Conservation (phyloP, 1,140 invertebrate genomes). For the Drosophila novamexicana region DNA sequence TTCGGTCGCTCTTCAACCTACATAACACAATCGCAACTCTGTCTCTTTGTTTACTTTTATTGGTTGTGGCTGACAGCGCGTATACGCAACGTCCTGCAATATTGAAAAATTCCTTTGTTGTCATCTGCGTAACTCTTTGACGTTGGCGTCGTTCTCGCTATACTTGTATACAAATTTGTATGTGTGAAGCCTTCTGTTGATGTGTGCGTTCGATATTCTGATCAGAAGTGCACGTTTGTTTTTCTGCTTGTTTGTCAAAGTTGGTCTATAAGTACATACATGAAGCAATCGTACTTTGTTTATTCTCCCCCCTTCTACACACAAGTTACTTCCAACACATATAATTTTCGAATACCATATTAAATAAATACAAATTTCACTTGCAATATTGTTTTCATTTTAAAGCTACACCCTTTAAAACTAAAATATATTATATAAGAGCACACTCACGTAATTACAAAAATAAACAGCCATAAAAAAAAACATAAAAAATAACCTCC, state of each 20-base stretch:
- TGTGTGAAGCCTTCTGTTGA: not conserved
- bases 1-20: not conserved
- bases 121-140: constrained; percentile 55
- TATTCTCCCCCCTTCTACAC: not conserved
- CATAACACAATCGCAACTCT: constrained; percentile 47
- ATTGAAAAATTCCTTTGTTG: constrained; percentile 81
- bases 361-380: not conserved
- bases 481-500: too few relatives aligned
- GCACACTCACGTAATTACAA: too few relatives aligned
- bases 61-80: constrained; percentile 72
- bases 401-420: not conserved
- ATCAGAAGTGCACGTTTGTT: constrained; percentile 4
- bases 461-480: too few relatives aligned
- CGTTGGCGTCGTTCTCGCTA: constrained; percentile 22
- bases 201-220: constrained; percentile 46
- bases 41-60: constrained; percentile 77
- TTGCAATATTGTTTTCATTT: not conserved
- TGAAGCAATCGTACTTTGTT: constrained; percentile 10
- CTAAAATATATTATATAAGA: too few relatives aligned
- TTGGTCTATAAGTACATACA: constrained; percentile 2
- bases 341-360: not conserved
- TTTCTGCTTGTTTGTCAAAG: constrained; percentile 7
- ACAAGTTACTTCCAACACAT: not conserved
- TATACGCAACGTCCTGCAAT: constrained; percentile 78
- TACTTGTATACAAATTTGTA: constrained; percentile 8